These are phyloP conservation scores for Acanthopagrus latus DNA, from an alignment of 2,797 vertebrate species.

Conservation along the genomic window DNA sequence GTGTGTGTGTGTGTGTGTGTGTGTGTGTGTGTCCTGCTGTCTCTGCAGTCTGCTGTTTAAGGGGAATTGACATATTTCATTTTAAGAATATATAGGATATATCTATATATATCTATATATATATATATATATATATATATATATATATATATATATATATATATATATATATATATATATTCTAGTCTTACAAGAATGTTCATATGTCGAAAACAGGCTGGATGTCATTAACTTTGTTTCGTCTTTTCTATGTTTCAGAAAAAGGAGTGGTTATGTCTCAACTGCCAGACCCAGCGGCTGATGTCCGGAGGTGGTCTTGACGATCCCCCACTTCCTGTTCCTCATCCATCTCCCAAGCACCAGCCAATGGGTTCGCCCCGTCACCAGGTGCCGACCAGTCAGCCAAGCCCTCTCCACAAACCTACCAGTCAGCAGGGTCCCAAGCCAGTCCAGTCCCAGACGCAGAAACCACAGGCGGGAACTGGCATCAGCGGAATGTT, in stretches of 20 bases:
- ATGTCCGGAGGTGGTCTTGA: slow-evolving; percentile 92
- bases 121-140: too few species aligned
- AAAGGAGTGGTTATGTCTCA: slow-evolving; percentile 99
- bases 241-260: slow-evolving; percentile 87
- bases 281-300: slow-evolving; percentile 97
- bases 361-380: slow-evolving; percentile 86
- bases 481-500: slow-evolving; percentile 71
- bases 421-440: slow-evolving; percentile 74
- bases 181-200: background rate
- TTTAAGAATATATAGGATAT: slow-evolving; percentile 30
- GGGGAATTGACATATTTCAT: slow-evolving; percentile 7
- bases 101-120: too few species aligned
- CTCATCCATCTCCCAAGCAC: slow-evolving; percentile 88
- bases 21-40: background rate
- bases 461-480: slow-evolving; percentile 69
- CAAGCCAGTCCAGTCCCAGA: slow-evolving; percentile 63
- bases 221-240: background rate
- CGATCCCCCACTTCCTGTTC: slow-evolving; percentile 87
- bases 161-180: too few species aligned
- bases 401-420: slow-evolving; percentile 83
- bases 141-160: too few species aligned
- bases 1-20: slow-evolving; percentile 1
- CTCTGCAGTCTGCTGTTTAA: slow-evolving; percentile 11
- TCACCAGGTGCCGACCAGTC: slow-evolving; percentile 81
- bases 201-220: background rate